These are phyloP conservation scores for Crax fasciolata DNA, from an alignment of 2,797 vertebrate species.

Conservation along the genomic window DNA sequence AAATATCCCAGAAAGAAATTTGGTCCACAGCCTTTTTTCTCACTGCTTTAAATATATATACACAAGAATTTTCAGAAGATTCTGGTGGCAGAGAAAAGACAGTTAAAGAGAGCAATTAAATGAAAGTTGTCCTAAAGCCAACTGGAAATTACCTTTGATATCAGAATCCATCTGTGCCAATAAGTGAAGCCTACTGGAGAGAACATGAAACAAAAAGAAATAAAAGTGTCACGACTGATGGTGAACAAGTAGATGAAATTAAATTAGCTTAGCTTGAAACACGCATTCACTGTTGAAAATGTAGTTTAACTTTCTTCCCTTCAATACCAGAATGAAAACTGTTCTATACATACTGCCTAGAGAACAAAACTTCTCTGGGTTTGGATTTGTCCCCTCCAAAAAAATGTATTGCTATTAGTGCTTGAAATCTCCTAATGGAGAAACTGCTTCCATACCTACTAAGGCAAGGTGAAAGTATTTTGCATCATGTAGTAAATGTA, in stretches of 20 bases:
- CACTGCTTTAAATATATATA: background rate
- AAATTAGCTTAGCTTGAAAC: slow-evolving; percentile 14
- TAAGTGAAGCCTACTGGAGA: slow-evolving; percentile 20
- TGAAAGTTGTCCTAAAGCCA: slow-evolving; percentile 41
- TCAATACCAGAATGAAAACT: background rate
- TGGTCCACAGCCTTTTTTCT: background rate
- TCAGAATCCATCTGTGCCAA: slow-evolving; percentile 10
- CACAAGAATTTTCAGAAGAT: slow-evolving; percentile 11
- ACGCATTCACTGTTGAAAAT: background rate
- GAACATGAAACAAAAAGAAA: slow-evolving; percentile 50
- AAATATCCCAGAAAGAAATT: slow-evolving; percentile 12
- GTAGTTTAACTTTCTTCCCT: background rate
- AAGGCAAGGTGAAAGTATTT: background rate
- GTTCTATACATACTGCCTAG: background rate
- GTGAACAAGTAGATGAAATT: background rate
- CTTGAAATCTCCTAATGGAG: background rate
- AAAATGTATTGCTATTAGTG: background rate
- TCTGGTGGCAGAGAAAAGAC: slow-evolving; percentile 14
- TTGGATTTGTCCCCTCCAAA: background rate
- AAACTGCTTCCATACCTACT: background rate
- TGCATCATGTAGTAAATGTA: background rate
- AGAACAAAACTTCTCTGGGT: background rate
- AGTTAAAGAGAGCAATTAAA: slow-evolving; percentile 45
- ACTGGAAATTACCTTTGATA: slow-evolving; percentile 54
- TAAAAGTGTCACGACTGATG: background rate